Base-by-base conservation (phyloP, 2,113 vertebrate genomes). In the Gymnorhina tibicen region DNA sequence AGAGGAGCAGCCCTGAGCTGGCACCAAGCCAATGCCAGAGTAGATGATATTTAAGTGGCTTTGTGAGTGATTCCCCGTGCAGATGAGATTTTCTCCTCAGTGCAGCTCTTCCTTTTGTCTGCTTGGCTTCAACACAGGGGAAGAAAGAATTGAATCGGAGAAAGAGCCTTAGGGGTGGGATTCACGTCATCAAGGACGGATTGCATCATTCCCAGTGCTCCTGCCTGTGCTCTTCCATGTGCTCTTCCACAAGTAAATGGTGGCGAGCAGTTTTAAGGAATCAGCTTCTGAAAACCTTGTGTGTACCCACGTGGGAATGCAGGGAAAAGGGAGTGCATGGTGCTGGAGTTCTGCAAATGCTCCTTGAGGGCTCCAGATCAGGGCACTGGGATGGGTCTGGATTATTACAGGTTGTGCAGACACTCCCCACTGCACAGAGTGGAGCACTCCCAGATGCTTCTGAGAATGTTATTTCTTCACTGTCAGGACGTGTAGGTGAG, bases 251-350 rank as follows among this genome's bases (percentile, higher is more conserved):
- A 42, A 37, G 28, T 32, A 33, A 33, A 64, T 28, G 39, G 33
- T 32, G 49, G 24, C 58, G 26, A 55, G 23, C 42, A 49, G 62
- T n/a, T 76, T 49, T 19, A 20, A 73, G 63, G 26, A 59, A 37
- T 27, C 44, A 74, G 7, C 13, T n/a, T 1, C 63, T 50, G 58
- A 14, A 58, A 59, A 19, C 32, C 21, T 24, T 1, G 3, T 50
- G 49, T 58, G 0, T 4, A 1, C 56, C 37, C 19, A 0, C 47
- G 80, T 13, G 49, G 62, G 37, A 30, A 12, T 5, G 2, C n/a
- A 62, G 59, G 56, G 84, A 23, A 17, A 44, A 62, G 9, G 26
- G 35, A 55, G 37, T 5, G 6, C 11, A 0, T 6, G 23, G 26
- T 4, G 33, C 58, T 68, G 47, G 52, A 9, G 10, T 10, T 26